Evolutionary conservation across 2,797 vertebrate species (phyloP), one percentile per base, ranked within the genome.

Genomic region (Gouania willdenowi): DNA sequence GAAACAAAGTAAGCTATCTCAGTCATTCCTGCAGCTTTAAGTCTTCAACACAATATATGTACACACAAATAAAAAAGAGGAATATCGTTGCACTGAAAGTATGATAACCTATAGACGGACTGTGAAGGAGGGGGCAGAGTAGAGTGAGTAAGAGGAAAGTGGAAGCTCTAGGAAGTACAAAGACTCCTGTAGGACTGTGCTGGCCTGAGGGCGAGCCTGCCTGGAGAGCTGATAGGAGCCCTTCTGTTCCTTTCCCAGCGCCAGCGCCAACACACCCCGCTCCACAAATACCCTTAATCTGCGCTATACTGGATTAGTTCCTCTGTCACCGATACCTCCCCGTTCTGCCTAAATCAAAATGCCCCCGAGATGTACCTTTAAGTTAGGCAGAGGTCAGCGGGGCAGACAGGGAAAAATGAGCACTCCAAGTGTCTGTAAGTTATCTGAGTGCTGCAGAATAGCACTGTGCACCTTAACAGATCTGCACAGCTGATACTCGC

Each of bases 251-350:
- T 67, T 77, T 44, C 63, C 52, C 54, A 41, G 76, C 71, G 47
- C 71, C 75, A 65, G 74, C 64, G 55, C 77, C 79, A 82, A 72
- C 75, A 74, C 81, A 75, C 79, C 72, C 79, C 65, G 51, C 70
- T 62, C 82, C 83, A 86, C 87, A 79, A 82, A 62, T 75, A 83
- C 85, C 77, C 86, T 84, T 87, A 87, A 93, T 93, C 90, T 89
- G 84, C 81, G 82, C 86, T 89, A 77, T 78, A 87, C 84, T 89
- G 83, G 92, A 89, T 93, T 92, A 92, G 82, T 84, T 75, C 79
- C 84, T 75, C 78, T 86, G 81, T 87, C 87, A 89, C 84, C 80
- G 79, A 88, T 87, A 85, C 88, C 85, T 74, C 84, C 84, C 71
- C 80, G 68, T 86, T 82, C 70, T 72, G 69, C 80, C 73, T 75